Evolutionary conservation across 2,797 vertebrate species (phyloP), one percentile per base, ranked within the genome.

Genomic region (Helostoma temminkii): DNA sequence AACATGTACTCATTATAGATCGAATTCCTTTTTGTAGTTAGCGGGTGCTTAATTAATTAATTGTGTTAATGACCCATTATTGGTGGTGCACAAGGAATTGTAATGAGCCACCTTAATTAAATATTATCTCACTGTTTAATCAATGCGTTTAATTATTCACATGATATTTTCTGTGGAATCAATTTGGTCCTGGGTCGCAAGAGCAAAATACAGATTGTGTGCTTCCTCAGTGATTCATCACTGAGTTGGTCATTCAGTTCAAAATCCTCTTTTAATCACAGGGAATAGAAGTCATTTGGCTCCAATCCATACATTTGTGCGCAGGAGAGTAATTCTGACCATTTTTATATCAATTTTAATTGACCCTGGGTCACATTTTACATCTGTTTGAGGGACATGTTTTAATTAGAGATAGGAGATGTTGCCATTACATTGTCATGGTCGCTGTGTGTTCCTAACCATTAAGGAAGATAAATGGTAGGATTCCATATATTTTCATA

Each of bases 81-180:
- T 93, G 90, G 86, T 47, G 66, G 76, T 71, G 89, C 81, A 83
- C 74, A 39, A 88, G 84, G 90, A 92, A 94, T 94, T 93, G 89
- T 93, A 94, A 94, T 90, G 85, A 91, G 90, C 84, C 82, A 83
- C 89, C 90, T 90, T 92, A 94, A 94, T 95, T 94, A 94, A 94
- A 94, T 94, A 94, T 94, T 94, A 94, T 94, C 93, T 93, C 91
- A 92, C 88, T 92, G 91, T 92, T 94, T 94, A 94, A 95, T 94
- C 94, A 91, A 92, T 92, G 91, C 59, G 52, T 92, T 94, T 93
- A 94, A 94, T 95, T 94, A 94, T 94, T 94, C 92, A 93, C 88
- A 87, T 91, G 83, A 92, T 93, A 93, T 93, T 93, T 93, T 91
- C 88, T 42, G 63, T 61, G 74, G 88, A 92, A 94, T 94, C 91